Conservation (phyloP, 2,113 vertebrate species). For the Albula goreensis region DNA sequence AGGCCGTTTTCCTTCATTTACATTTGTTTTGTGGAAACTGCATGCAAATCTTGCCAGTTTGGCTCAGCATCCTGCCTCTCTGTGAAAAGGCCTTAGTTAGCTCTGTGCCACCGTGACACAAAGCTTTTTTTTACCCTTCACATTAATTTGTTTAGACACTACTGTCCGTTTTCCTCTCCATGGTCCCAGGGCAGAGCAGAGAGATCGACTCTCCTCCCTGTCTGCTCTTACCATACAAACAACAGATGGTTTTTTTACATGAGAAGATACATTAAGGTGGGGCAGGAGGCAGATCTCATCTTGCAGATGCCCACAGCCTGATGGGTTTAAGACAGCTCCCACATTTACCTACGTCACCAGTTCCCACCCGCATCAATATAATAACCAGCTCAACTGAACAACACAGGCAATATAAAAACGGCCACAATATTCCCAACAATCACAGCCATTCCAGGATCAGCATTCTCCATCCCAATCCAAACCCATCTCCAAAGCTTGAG, state of each 20-base stretch:
- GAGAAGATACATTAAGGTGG: neutral
- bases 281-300: neutral
- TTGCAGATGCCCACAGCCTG: neutral
- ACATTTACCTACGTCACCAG: neutral
- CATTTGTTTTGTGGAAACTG: conserved; percentile 34
- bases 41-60: conserved; percentile 32
- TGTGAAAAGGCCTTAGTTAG: conserved; percentile 27
- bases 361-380: neutral
- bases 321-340: neutral
- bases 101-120: neutral
- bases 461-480: too few species aligned
- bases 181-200: neutral
- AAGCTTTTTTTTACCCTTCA: neutral
- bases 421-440: too few species aligned
- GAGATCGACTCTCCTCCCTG: neutral
- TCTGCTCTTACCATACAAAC: neutral
- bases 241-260: conserved; percentile 11
- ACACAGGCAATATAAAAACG: neutral
- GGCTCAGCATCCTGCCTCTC: conserved; percentile 12
- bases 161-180: neutral
- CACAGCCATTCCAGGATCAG: too few species aligned
- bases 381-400: neutral
- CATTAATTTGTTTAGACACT: neutral
- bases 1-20: conserved; percentile 21
- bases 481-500: too few species aligned